Evolutionary conservation across 2,113 vertebrate genomes (phyloP), one percentile per base, ranked within the genome.

Genomic region (Leptosomus discolor): DNA sequence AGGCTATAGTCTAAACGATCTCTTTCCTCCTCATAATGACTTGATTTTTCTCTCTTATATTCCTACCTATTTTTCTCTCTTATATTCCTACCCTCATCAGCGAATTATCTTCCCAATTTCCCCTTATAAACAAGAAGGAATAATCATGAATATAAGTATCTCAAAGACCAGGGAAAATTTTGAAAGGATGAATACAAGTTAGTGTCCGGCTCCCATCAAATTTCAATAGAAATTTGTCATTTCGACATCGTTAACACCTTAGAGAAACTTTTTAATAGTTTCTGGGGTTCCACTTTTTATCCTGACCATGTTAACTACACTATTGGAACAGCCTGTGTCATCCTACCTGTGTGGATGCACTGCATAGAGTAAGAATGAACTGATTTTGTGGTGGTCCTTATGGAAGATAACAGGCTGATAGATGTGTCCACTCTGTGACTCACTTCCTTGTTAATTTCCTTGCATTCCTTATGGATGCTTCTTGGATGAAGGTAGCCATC

Each of bases 201-300:
- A 43, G 2, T 26, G 3, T 27, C 10, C n/a, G 6, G 15, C 9
- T 90, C 85, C 43, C 27, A 48, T 11, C 0, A 0, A 16, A n/a
- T 22, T 54, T 88, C 43, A 20, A 23, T 15, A 20, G 39, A 61
- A 79, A 75, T 71, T 21, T 4, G 3, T 41, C 30, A 34, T 12
- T 70, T 70, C 19, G n/a, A 4, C 16, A 13, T 36, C 6, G 4
- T 64, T 67, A 41, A 21, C 4, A 5, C 12, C 24, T 82, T 73
- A 63, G 36, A 76, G 21, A 84, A 85, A 51, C 9, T 36, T 9
- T 7, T 2, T 12, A 5, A 24, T 6, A 34, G n/a, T 68, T 82
- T 73, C 43, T 54, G 16, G 6, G 2, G 6, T 9, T 6, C 1
- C 5, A 12, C 5, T 65, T 15, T 68, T 57, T 41, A 11, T 68